A percentile compares a stretch with the other conserved stretches of the same genome.
phyloP scores from a whole-genome alignment of 1,140 invertebrate genomes.

The Cyrtorhinus lividipennis region DNA sequence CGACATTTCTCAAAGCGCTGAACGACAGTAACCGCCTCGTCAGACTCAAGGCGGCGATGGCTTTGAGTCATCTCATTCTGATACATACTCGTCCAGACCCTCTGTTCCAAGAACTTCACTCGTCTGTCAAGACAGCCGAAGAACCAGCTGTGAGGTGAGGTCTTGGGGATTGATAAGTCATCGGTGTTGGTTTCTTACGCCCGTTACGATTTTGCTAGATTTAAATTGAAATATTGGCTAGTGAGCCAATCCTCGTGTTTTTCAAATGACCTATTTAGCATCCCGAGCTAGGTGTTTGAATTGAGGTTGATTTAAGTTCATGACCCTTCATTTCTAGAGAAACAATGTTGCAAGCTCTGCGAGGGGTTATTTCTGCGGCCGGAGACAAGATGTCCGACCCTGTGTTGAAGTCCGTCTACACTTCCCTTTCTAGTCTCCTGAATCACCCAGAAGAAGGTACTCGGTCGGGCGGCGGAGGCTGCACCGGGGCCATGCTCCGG shows the following conservation, averaged over 20 bases:
- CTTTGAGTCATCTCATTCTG: conserved; percentile 72
- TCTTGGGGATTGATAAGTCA: too few relatives aligned
- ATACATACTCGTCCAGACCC: conserved; percentile 82
- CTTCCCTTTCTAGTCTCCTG: conserved; percentile 50
- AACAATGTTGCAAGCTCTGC: conserved; percentile 79
- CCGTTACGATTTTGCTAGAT: background rate
- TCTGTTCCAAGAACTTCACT: conserved; percentile 79
- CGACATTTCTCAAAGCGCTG: conserved; percentile 88
- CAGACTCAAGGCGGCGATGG: conserved; percentile 73
- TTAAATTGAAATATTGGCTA: background rate
- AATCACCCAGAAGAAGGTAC: conserved; percentile 65
- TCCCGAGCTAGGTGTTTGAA: too few relatives aligned
- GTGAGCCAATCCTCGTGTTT: background rate
- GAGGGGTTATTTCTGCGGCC: conserved; percentile 64
- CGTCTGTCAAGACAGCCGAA: conserved; percentile 66
- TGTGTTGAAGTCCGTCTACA: conserved; percentile 58
- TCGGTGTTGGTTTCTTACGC: background rate
- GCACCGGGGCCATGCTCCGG: conserved; percentile 68
- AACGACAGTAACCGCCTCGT: conserved; percentile 78
- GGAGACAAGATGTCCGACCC: conserved; percentile 79
- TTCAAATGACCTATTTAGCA: background rate
- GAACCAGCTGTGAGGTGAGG: conserved; percentile 62
- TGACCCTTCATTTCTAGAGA: conserved; percentile 55
- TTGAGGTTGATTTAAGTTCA: background rate
- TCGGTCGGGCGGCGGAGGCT: conserved; percentile 65